Evolutionary conservation across 2,888 invertebrate species (phyloP), one percentile per base, ranked within the genome.

Genomic region (Epinotia brunnichana): DNA sequence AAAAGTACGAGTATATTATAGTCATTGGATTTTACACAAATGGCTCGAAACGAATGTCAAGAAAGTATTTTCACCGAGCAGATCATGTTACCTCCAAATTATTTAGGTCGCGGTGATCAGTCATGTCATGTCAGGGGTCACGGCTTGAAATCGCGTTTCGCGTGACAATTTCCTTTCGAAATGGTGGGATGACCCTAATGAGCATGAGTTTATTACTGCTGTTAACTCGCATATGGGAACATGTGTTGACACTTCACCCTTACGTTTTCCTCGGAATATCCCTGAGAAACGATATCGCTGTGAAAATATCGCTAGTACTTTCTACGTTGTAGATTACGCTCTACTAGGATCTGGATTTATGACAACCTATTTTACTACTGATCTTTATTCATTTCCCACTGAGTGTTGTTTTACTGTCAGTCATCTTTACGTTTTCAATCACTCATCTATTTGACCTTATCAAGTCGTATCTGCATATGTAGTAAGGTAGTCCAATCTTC

Each of bases 31-130:
- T 0, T 44, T 15, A n/a, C 7, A 48, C n/a, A 48, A 44, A 48
- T 48, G 44, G 7, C 48, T 48, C n/a, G 48, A 48, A 5, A 48
- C 3, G 15, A n/a, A 48, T 35, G 35, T 35, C 15, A n/a, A n/a
- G 48, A 48, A 48, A 48, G 48, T 48, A 48, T 48, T 48, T 48
- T 48, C n/a, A 48, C n/a, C n/a, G 48, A 48, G 48, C 48, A 48
- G 48, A 48, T 48, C 48, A n/a, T n/a, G 48, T 48, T 48, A 48
- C 48, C 5, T 48, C 48, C 13, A 48, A 48, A 48, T 48, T n/a
- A n/a, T n/a, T n/a, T 48, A 48, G 48, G 48, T 48, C 7, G 48
- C 48, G 48, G 48, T 48, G 48, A 48, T n/a, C 48, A 48, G 48
- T 48, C 48, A 48, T 48, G 48, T 48, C 48, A n/a, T 48, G 48